Evolutionary conservation across 2,797 vertebrate genomes (phyloP).

Genomic region (Setipinna tenuifilis): DNA sequence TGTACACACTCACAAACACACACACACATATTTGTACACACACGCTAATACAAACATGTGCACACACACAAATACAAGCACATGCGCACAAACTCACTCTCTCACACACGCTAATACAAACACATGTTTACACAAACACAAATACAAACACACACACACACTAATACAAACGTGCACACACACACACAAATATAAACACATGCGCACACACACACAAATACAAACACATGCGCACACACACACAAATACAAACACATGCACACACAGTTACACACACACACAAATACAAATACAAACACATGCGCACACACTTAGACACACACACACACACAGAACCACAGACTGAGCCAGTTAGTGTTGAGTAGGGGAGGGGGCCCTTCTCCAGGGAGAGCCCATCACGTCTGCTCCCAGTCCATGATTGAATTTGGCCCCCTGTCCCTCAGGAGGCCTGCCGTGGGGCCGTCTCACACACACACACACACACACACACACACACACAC

Average conservation of each 20-base stretch:
- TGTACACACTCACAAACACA: not conserved
- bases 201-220: too few relatives aligned
- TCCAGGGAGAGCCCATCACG: constrained; percentile 26
- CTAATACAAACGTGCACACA: not conserved
- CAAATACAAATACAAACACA: not conserved
- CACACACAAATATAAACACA: not conserved
- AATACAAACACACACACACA: not conserved
- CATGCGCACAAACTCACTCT: not conserved
- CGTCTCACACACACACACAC: constrained; percentile 32
- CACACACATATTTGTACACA: too few relatives aligned
- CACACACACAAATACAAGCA: not conserved
- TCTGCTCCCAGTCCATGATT: constrained; percentile 42
- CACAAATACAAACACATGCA: not conserved
- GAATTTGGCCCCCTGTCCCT: constrained; percentile 36
- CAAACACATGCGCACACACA: not conserved
- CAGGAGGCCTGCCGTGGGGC: constrained; percentile 20
- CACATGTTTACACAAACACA: not conserved
- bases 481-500: not conserved
- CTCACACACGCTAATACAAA: too few relatives aligned
- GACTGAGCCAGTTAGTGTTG: constrained; percentile 9
- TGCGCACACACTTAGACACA: not conserved
- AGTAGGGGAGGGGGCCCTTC: not conserved
- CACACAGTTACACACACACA: not conserved
- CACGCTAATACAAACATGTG: not conserved
- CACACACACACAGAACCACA: not conserved